Conservation (phyloP, 2,888 invertebrate genomes). For the Scrobipalpa costella region DNA sequence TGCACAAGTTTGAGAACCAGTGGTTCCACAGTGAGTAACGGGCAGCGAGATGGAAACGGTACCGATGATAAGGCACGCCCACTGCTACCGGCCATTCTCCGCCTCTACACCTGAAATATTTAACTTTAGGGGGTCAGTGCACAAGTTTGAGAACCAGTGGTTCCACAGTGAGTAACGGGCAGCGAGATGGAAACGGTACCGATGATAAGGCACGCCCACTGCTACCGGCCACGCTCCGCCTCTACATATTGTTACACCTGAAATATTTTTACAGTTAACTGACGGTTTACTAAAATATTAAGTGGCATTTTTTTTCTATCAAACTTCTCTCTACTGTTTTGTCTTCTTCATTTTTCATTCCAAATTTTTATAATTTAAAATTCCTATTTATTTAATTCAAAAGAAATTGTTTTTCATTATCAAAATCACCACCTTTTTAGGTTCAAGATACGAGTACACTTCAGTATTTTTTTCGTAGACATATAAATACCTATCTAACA, state of each 20-base stretch:
- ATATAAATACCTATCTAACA: too few relatives aligned
- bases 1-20: conserved; percentile 13
- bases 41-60: conserved; percentile 24
- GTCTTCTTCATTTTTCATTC: too few relatives aligned
- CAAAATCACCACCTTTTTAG: too few relatives aligned
- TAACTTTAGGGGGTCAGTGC: too few relatives aligned
- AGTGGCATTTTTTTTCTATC: neutral
- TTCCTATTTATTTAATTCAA: too few relatives aligned
- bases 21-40: conserved; percentile 17
- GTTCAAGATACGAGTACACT: too few relatives aligned
- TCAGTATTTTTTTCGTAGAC: too few relatives aligned
- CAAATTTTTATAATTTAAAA: too few relatives aligned
- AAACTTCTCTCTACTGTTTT: too few relatives aligned
- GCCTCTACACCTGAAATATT: conserved; percentile 10
- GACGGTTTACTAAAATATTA: neutral
- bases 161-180: conserved; percentile 11
- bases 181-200: conserved; percentile 24
- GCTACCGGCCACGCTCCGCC: conserved; percentile 8
- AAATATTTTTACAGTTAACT: neutral
- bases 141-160: conserved; percentile 19
- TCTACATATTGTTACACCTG: too few relatives aligned
- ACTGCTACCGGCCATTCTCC: conserved; percentile 12
- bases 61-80: conserved; percentile 31
- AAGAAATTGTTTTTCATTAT: too few relatives aligned
- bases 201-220: conserved; percentile 31